phyloP scores from a whole-genome alignment of 2,113 vertebrate species.

The Pantherophis guttatus region DNA sequence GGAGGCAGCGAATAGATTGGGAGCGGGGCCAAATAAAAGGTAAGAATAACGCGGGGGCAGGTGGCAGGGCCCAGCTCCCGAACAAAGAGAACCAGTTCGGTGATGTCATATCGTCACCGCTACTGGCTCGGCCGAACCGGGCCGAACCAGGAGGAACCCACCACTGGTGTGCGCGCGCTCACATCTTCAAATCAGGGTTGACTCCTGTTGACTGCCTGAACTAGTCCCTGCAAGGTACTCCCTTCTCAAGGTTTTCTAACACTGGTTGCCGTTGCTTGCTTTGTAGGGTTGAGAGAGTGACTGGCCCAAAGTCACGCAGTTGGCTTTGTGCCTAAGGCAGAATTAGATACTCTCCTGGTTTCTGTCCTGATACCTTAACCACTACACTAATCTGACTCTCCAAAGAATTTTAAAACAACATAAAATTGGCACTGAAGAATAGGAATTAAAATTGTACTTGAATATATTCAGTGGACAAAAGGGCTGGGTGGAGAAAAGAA shows the following conservation, averaged over 20 bases:
- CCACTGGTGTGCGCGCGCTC: not conserved
- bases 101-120: no score
- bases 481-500: not conserved
- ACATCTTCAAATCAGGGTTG: not conserved
- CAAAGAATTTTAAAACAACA: not conserved
- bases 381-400: not conserved
- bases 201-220: not conserved
- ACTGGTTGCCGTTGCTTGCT: not conserved
- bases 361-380: not conserved
- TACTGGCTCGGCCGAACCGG: no score
- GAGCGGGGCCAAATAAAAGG: no score
- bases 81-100: no score
- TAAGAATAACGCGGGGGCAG: no score
- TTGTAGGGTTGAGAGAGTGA: not conserved
- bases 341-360: not conserved
- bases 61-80: no score
- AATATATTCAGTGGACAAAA: not conserved
- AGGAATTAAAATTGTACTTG: not conserved
- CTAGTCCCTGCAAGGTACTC: not conserved
- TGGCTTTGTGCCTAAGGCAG: not conserved
- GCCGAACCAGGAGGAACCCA: no score
- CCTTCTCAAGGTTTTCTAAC: not conserved
- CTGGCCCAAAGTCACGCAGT: not conserved
- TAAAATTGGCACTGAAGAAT: not conserved
- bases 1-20: no score